A percentile compares a stretch with the other conserved stretches of the same genome.
phyloP scores from a whole-genome alignment of 2,797 vertebrate genomes.

The Pogoniulus pusillus region DNA sequence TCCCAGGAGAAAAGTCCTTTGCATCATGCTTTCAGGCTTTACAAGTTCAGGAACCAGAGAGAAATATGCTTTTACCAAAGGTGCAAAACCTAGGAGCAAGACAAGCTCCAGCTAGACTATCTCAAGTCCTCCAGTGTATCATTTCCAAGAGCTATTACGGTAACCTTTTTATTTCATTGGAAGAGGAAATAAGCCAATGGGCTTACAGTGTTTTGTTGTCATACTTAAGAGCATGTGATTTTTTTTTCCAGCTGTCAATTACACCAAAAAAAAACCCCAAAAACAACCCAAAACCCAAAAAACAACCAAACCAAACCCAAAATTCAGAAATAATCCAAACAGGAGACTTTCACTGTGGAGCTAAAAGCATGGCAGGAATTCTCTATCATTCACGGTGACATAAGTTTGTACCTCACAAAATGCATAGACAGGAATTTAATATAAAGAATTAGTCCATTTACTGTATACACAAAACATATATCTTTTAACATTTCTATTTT shows the following conservation, averaged over 20 bases:
- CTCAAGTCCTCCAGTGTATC: conserved; percentile 69
- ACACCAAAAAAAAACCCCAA: conserved; percentile 68
- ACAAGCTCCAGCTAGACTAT: conserved; percentile 58
- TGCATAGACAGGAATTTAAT: conserved; percentile 88
- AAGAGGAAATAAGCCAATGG: conserved; percentile 76
- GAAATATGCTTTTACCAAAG: conserved; percentile 72
- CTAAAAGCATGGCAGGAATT: conserved; percentile 82
- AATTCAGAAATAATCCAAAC: conserved; percentile 75
- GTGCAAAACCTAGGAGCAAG: conserved; percentile 73
- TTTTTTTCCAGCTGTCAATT: conserved; percentile 75
- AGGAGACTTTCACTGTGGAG: conserved; percentile 80
- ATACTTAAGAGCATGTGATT: conserved; percentile 77
- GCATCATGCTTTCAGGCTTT: conserved; percentile 76
- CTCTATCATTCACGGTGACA: conserved; percentile 82
- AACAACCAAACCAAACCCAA: conserved; percentile 23
- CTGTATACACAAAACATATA: conserved; percentile 82
- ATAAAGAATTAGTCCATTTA: conserved; percentile 85
- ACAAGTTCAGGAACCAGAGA: conserved; percentile 68
- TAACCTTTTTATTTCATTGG: conserved; percentile 70
- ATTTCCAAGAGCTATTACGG: conserved; percentile 70
- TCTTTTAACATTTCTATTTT: conserved; percentile 72
- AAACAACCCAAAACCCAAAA: conserved; percentile 30
- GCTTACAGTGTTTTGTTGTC: conserved; percentile 72
- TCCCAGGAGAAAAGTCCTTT: conserved; percentile 74
- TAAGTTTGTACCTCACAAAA: conserved; percentile 85